phyloP scores from a whole-genome alignment of 2,888 invertebrate species.

The Proisotoma minuta region DNA sequence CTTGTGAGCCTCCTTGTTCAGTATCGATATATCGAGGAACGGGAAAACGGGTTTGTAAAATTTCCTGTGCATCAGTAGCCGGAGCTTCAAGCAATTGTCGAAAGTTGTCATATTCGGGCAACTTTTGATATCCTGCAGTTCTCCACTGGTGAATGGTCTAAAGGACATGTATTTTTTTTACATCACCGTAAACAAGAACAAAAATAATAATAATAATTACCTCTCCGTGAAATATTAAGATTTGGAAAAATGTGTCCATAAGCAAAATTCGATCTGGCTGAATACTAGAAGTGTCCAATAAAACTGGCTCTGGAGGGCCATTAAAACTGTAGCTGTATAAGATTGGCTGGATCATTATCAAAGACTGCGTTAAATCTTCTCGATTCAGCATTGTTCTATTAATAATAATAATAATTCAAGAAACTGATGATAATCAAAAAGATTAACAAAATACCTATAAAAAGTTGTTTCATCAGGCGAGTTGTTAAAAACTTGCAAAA shows the following conservation, averaged over 20 bases:
- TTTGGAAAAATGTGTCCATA: conserved; percentile 99
- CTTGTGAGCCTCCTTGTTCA: conserved; percentile 96
- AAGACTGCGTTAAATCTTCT: conserved; percentile 92
- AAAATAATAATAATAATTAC: conserved; percentile 54
- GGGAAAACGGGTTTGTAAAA: conserved; percentile 91
- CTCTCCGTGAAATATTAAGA: conserved; percentile 98
- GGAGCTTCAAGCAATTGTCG: conserved; percentile 93
- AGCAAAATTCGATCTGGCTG: conserved; percentile 94
- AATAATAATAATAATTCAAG: neutral
- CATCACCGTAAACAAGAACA: neutral
- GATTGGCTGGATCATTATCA: conserved; percentile 99
- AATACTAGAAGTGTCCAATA: conserved; percentile 95
- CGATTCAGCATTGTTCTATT: conserved; percentile 92
- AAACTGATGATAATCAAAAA: neutral
- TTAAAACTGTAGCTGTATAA: conserved; percentile 97
- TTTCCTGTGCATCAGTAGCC: conserved; percentile 94
- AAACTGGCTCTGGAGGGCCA: conserved; percentile 93
- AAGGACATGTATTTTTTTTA: neutral
- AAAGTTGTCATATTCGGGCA: conserved; percentile 96
- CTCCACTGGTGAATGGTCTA: conserved; percentile 97
- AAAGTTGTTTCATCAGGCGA: conserved; percentile 99
- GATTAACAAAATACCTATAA: conserved; percentile 66
- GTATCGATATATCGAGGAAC: conserved; percentile 99
- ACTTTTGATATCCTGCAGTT: conserved; percentile 88
- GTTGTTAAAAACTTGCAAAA: conserved; percentile 99